Evolutionary conservation across 2,113 vertebrate species (phyloP).

Genomic region (Chlamydotis undulata): DNA sequence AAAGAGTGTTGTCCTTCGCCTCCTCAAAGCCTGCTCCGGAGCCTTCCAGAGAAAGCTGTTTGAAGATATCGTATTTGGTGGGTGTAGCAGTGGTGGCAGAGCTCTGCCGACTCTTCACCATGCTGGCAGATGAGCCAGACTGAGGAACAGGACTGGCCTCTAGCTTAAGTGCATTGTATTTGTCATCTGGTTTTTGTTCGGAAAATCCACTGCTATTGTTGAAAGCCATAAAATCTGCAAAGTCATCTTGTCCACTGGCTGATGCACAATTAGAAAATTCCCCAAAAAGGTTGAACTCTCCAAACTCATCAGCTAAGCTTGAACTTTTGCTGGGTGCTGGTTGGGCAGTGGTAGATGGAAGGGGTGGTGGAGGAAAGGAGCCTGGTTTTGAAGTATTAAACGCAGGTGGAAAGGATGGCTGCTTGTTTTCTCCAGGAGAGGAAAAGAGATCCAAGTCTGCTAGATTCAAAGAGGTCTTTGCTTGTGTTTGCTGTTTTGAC

Average conservation of each 20-base stretch:
- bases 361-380: slow-evolving; percentile 47
- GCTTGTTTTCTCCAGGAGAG: slow-evolving; percentile 68
- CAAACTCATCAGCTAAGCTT: slow-evolving; percentile 86
- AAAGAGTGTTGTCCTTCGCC: slow-evolving; percentile 81
- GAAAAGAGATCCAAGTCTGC: slow-evolving; percentile 93
- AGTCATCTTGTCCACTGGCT: slow-evolving; percentile 85
- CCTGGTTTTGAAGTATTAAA: slow-evolving; percentile 59
- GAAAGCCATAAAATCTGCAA: slow-evolving; percentile 98
- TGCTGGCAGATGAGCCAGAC: slow-evolving; percentile 25
- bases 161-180: slow-evolving; percentile 63
- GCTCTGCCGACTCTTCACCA: slow-evolving; percentile 66
- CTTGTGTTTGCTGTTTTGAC: slow-evolving; percentile 83
- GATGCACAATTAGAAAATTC: slow-evolving; percentile 77
- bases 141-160: slow-evolving; percentile 54
- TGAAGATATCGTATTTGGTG: slow-evolving; percentile 91
- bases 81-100: slow-evolving; percentile 11
- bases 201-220: slow-evolving; percentile 80
- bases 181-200: slow-evolving; percentile 69
- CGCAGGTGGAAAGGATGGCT: slow-evolving; percentile 60
- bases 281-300: slow-evolving; percentile 93
- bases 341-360: slow-evolving; percentile 40
- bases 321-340: slow-evolving; percentile 71
- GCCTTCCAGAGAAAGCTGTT: slow-evolving; percentile 89
- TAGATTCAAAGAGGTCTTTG: slow-evolving; percentile 88
- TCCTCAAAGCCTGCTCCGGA: slow-evolving; percentile 80